Conservation (phyloP, 2,888 invertebrate genomes). For the Amblyjoppa fuscipennis region DNA sequence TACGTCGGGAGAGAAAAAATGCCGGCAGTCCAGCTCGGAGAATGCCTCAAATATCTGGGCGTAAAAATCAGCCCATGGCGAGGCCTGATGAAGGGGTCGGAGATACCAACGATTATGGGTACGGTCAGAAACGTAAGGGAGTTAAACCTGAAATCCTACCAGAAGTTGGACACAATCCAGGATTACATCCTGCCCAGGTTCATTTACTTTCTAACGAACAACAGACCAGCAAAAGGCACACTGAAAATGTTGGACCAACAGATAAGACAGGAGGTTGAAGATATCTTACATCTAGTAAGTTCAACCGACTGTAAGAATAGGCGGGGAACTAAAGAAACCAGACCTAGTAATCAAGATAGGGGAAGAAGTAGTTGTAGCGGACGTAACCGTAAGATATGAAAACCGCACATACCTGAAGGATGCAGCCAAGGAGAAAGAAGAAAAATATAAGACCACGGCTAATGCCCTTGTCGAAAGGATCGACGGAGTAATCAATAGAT, state of each 20-base stretch:
- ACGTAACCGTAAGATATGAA: constrained; percentile 75
- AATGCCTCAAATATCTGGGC: constrained; percentile 14
- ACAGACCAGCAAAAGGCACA: neutral
- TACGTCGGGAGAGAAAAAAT: neutral
- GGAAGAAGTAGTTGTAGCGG: constrained; percentile 74
- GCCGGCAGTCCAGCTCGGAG: neutral
- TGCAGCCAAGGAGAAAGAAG: constrained; percentile 71
- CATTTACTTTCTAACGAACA: constrained; percentile 27
- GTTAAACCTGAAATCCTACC: constrained; percentile 42
- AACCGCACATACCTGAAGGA: constrained; percentile 65
- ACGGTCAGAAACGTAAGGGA: constrained; percentile 1
- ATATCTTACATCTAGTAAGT: neutral
- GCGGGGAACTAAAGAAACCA: constrained; percentile 74
- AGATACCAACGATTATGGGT: neutral
- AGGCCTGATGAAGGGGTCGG: constrained; percentile 30
- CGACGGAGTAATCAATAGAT: constrained; percentile 14
- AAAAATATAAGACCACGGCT: constrained; percentile 71
- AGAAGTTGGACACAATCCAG: constrained; percentile 36
- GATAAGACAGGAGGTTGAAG: constrained; percentile 6
- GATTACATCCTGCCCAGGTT: constrained; percentile 45
- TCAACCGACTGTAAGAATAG: constrained; percentile 23
- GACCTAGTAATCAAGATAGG: constrained; percentile 75
- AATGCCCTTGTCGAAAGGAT: neutral
- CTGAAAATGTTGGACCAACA: constrained; percentile 18
- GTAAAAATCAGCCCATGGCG: constrained; percentile 39